Percentiles rank a stretch among this genome's conserved stretches.
These are phyloP conservation scores for Tolmerus cingulatus DNA, from an alignment of 2,888 invertebrate genomes.

Conservation along the genomic window DNA sequence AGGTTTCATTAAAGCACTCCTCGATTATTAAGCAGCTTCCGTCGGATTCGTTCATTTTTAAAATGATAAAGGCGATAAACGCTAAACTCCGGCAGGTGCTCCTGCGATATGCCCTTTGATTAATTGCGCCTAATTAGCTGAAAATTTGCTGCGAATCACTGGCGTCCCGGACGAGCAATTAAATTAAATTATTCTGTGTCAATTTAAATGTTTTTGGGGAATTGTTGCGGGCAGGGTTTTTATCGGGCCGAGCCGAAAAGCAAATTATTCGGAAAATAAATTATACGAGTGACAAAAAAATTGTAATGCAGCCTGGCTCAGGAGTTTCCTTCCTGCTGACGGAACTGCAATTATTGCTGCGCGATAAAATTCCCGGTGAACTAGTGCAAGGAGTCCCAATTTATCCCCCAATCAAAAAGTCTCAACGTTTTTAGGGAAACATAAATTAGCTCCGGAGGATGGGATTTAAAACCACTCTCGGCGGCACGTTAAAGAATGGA, in stretches of 20 bases:
- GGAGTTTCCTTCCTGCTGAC: not conserved
- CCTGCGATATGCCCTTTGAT: conserved; percentile 10
- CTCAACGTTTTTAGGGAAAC: not conserved
- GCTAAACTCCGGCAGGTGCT: not conserved
- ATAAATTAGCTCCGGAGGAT: not conserved
- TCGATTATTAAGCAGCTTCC: conserved; percentile 25
- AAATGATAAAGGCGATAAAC: conserved; percentile 1
- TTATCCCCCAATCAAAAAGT: not conserved
- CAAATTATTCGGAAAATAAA: not conserved
- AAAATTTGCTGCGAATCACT: conserved; percentile 8
- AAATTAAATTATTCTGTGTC: conserved; percentile 29
- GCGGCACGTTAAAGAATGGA: not conserved
- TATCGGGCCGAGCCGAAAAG: not conserved
- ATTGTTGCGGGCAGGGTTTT: not conserved
- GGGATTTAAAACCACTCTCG: not conserved
- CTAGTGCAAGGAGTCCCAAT: not conserved
- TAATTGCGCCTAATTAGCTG: conserved; percentile 25
- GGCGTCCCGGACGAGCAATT: not conserved
- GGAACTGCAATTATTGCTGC: not conserved
- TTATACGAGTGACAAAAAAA: not conserved
- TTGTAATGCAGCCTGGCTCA: not conserved
- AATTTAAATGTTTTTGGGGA: conserved; percentile 14
- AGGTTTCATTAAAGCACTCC: not conserved
- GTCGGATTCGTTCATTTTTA: not conserved
- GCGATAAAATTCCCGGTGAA: not conserved